These are phyloP conservation scores for Mamestra brassicae DNA, from an alignment of 2,888 invertebrate species.

Conservation along the genomic window DNA sequence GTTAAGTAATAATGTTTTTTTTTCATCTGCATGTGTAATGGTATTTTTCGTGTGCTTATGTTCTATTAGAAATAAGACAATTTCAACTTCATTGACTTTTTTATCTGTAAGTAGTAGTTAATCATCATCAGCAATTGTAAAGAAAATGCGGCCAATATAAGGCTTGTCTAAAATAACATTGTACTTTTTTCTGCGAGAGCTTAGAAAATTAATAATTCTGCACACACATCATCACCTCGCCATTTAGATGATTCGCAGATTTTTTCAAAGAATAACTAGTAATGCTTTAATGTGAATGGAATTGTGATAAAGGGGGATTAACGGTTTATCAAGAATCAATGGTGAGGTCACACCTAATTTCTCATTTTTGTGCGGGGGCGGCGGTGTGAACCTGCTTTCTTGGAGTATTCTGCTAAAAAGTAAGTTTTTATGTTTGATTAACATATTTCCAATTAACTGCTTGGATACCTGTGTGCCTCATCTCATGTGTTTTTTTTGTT, in stretches of 20 bases:
- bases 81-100: background rate
- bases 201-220: slow-evolving; percentile 31
- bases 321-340: slow-evolving; percentile 50
- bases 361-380: slow-evolving; percentile 35
- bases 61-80: background rate
- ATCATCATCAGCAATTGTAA: background rate
- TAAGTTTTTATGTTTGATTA: slow-evolving; percentile 25
- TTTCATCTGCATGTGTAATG: background rate
- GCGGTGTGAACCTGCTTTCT: slow-evolving; percentile 29
- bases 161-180: slow-evolving; percentile 7
- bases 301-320: slow-evolving; percentile 49
- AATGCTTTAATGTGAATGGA: slow-evolving; percentile 50
- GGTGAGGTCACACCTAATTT: slow-evolving; percentile 55
- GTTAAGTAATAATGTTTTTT: slow-evolving; percentile 42
- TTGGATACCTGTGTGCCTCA: background rate
- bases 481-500: background rate
- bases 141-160: background rate
- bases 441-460: slow-evolving; percentile 22
- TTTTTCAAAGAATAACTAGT: slow-evolving; percentile 33
- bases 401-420: slow-evolving; percentile 7
- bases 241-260: slow-evolving; percentile 54
- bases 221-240: slow-evolving; percentile 22
- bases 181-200: slow-evolving; percentile 10
- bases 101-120: background rate
- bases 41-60: slow-evolving; percentile 8